A percentile compares a stretch with the other conserved stretches of the same genome.
phyloP scores from a whole-genome alignment of 2,888 invertebrate species.

The Halictus ligatus region DNA sequence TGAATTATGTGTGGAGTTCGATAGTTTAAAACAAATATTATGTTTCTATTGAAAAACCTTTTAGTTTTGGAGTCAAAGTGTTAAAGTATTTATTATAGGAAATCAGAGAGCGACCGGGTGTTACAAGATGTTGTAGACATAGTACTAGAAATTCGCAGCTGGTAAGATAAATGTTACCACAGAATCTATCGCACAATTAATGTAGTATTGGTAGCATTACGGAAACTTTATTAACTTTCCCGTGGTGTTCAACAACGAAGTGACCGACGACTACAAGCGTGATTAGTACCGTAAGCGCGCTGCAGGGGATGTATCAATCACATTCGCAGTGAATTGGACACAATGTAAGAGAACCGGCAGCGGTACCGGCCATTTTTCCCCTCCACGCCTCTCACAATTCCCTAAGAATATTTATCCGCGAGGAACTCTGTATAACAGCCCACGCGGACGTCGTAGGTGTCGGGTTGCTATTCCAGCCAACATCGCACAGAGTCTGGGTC shows the following conservation, averaged over 20 bases:
- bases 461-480: background rate
- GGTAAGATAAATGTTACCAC: background rate
- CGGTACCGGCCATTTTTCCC: background rate
- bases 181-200: background rate
- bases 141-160: background rate
- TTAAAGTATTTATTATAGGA: background rate
- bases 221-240: background rate
- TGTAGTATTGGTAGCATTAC: background rate
- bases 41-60: too few species aligned
- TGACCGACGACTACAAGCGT: background rate
- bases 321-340: background rate
- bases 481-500: background rate
- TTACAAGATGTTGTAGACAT: background rate
- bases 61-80: too few species aligned
- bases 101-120: background rate
- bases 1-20: too few species aligned
- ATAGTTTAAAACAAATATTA: too few species aligned
- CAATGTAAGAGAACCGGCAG: background rate
- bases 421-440: background rate
- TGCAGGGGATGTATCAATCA: conserved; percentile 6
- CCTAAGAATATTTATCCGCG: background rate
- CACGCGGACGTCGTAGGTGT: conserved; percentile 11
- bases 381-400: background rate
- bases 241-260: background rate
- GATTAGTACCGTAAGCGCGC: background rate